phyloP scores from a whole-genome alignment of 2,888 invertebrate genomes.

The Drosophila recens region DNA sequence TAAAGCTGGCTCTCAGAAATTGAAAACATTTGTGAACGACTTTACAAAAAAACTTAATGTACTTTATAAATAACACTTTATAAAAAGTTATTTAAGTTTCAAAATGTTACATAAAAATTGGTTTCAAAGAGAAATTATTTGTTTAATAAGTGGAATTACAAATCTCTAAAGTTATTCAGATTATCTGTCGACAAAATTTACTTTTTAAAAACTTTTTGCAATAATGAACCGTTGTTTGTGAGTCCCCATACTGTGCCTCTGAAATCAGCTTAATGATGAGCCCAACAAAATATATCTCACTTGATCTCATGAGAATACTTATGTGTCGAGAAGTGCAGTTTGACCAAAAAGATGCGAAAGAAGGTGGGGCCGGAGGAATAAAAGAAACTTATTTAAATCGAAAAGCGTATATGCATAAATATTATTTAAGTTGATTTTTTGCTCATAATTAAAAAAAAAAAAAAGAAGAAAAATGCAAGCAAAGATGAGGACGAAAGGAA shows the following conservation, averaged over 20 bases:
- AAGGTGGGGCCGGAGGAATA: constrained; percentile 38
- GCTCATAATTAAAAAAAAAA: constrained; percentile 72
- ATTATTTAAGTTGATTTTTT: constrained; percentile 76
- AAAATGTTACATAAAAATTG: too few relatives aligned
- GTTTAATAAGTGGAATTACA: neutral
- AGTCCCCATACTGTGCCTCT: neutral
- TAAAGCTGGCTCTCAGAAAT: too few relatives aligned
- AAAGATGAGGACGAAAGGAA: neutral
- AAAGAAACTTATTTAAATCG: constrained; percentile 75
- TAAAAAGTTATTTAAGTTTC: too few relatives aligned
- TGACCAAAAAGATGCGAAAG: constrained; percentile 19
- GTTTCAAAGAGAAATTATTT: too few relatives aligned
- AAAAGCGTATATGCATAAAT: constrained; percentile 76
- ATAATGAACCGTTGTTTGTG: too few relatives aligned
- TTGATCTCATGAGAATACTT: neutral
- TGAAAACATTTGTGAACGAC: too few relatives aligned
- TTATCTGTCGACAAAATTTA: too few relatives aligned
- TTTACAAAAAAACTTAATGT: too few relatives aligned
- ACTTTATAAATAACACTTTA: too few relatives aligned
- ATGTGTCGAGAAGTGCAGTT: neutral
- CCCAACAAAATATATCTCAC: neutral
- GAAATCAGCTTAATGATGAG: constrained; percentile 20
- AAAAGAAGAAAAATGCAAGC: constrained; percentile 4
- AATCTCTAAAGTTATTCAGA: neutral
- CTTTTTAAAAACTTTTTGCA: too few relatives aligned